phyloP scores from a whole-genome alignment of 2,113 vertebrate species.

The Panthera uncia region DNA sequence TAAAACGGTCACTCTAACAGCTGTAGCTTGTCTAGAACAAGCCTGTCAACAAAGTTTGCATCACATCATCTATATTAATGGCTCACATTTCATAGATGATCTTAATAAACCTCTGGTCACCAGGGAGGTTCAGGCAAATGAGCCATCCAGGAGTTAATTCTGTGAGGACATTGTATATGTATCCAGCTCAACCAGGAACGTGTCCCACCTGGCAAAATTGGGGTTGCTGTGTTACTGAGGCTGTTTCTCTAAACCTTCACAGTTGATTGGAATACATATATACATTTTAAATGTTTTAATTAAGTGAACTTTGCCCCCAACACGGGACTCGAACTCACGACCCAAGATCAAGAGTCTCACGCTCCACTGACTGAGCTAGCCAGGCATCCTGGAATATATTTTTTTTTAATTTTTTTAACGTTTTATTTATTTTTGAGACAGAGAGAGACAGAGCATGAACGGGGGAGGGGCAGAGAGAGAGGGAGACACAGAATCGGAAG shows the following conservation, averaged over 20 bases:
- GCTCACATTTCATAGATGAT: not conserved
- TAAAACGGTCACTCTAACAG: not conserved
- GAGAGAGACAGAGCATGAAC: too few species aligned
- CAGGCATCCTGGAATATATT: not conserved
- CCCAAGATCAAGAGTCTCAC: not conserved
- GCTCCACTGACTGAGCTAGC: too few species aligned
- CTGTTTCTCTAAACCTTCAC: not conserved
- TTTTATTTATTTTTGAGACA: too few species aligned
- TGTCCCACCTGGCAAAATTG: not conserved
- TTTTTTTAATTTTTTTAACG: too few species aligned
- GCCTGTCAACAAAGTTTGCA: not conserved
- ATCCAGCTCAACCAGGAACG: not conserved
- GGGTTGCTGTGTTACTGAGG: not conserved
- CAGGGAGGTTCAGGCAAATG: not conserved
- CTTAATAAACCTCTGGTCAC: not conserved
- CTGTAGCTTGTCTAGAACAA: not conserved
- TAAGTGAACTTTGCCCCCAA: not conserved
- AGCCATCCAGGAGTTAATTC: not conserved
- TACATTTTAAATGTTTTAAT: not conserved
- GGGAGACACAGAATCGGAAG: too few species aligned
- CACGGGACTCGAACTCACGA: not conserved
- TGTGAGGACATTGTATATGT: not conserved
- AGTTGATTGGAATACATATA: not conserved
- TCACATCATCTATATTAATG: not conserved
- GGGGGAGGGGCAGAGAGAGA: too few species aligned